Evolutionary conservation across 2,113 vertebrate genomes (phyloP), one percentile per base, ranked within the genome.

Genomic region (Cyanistes caeruleus): DNA sequence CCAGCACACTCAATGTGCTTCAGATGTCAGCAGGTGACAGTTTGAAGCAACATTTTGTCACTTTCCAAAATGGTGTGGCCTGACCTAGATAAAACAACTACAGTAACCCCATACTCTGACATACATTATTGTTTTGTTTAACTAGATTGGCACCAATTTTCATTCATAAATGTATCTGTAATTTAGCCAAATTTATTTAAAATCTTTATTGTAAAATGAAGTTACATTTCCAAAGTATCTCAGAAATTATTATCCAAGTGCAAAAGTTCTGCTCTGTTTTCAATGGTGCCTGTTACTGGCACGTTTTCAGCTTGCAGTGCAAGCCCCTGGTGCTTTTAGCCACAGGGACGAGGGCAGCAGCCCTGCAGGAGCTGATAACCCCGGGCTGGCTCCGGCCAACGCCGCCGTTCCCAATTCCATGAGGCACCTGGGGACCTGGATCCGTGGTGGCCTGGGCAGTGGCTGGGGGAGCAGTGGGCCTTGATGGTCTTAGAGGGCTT

Each of bases 371-470:
- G 56, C 41, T 1, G 19, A 46, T 37, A 51, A 64, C 23, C 37
- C 41, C 18, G 0, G 6, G 37, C 30, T 10, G 30, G 41, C 52
- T 60, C 33, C 2, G 0, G 41, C 28, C 22, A 31, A 27, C 0
- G 2, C 24, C 3, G 1, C 28, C 0, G 0, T 49, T 33, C 53
- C 30, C 20, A 46, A 5, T 51, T 19, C 64, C 7, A 0, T 10
- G 35, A 55, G 76, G 35, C 67, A 43, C 27, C 1, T 65, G 37
- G 59, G 43, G 31, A 64, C 25, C 1, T 0, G 39, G 33, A 39
- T 15, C 3, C 28, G 22, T 13, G 48, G 30, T 39, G 23, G 39
- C 55, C 56, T 53, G 62, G 56, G n/a, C 55, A 23, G 13, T 3
- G 3, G 2, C 25, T 64, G 35, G 20, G 7, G 33, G 18, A 41